These are phyloP conservation scores for Indri indri DNA, from an alignment of 2,113 vertebrate species.

Conservation along the genomic window DNA sequence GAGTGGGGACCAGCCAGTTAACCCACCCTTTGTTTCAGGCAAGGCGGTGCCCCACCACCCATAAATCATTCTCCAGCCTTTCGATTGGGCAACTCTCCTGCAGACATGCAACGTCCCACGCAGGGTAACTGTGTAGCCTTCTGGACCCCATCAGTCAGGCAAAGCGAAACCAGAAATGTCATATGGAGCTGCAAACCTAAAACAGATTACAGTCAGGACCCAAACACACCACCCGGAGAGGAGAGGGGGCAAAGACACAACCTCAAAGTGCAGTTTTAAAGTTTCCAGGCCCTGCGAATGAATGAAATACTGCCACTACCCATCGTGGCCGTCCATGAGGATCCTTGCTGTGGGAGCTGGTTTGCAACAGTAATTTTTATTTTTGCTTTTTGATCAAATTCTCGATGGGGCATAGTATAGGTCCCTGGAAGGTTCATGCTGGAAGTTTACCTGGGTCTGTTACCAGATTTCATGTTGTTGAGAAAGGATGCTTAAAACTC, in stretches of 20 bases:
- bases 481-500: accelerated
- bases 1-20: not conserved
- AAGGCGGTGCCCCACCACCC: not conserved
- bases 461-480: accelerated
- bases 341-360: not conserved
- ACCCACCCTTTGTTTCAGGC: not conserved
- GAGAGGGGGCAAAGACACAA: not conserved
- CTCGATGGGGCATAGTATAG: not conserved
- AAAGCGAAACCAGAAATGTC: constrained; percentile 29
- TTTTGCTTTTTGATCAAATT: not conserved
- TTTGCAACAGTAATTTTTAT: not conserved
- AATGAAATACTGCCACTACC: not conserved
- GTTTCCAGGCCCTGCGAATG: not conserved
- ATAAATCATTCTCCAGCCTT: constrained; percentile 10
- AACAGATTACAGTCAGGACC: not conserved
- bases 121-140: not conserved
- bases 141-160: not conserved
- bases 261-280: not conserved
- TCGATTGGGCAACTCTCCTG: not conserved
- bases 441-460: too few species aligned
- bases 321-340: accelerated
- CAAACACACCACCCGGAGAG: not conserved
- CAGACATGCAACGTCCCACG: not conserved
- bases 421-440: not conserved
- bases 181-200: not conserved